Evolutionary conservation across 2,113 vertebrate species (phyloP), one percentile per base, ranked within the genome.

Genomic region (Otis tarda): DNA sequence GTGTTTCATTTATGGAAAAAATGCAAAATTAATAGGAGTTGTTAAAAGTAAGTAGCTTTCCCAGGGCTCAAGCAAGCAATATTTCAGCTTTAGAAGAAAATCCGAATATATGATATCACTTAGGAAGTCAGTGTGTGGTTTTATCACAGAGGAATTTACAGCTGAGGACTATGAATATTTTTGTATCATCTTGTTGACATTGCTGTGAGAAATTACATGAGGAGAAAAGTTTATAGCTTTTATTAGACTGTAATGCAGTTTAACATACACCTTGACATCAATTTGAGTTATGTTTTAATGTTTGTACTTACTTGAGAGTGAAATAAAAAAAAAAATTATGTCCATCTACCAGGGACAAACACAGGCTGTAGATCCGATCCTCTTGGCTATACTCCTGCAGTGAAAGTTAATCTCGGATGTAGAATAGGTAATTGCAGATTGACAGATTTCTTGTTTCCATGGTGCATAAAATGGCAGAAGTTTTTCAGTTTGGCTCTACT

Each of bases 401-500:
- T 69, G 81, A 75, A 83, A 86, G 59, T 78, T 67, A 52, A 84
- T 88, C 37, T 93, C 55, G 16, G 64, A 33, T 92, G 27, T 75
- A 53, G 63, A 95, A 86, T 76, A 91, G 69, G 83, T 94, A 96
- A 63, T 90, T 83, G 55, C 52, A 87, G 63, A 95, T 93, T 95
- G 85, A 83, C 65, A 94, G 39, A 43, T 84, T 96, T 75, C 78
- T 93, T 56, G 87, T 95, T 97, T 95, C 96, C 89, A 77, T 96
- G 76, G 83, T 94, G 57, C 63, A 70, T 76, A 81, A 90, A 84
- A 90, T 77, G 70, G 89, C 93, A 90, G 86, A 91, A 93, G 33
- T 85, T 91, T 92, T 93, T 82, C n/a, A 71, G 75, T 90, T 95
- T 89, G 89, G 83, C 69, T 93, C 92, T 94, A 71, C 83, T 81